phyloP scores from a whole-genome alignment of 2,888 invertebrate genomes.

The Tinea trinotella region DNA sequence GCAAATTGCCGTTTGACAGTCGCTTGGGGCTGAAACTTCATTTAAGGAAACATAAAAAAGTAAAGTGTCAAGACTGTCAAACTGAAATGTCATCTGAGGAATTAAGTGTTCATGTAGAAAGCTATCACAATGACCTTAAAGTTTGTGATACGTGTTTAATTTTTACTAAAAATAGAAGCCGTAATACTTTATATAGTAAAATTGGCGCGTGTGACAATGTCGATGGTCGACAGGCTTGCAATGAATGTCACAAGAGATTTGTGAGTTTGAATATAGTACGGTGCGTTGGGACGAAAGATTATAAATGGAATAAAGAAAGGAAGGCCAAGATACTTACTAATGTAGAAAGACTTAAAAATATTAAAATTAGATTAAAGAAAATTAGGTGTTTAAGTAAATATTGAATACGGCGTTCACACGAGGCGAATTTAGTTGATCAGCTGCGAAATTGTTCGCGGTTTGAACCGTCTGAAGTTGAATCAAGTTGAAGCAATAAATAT shows the following conservation, averaged over 20 bases:
- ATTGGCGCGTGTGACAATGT: constrained; percentile 21
- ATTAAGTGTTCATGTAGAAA: not conserved
- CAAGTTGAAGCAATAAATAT: too few relatives aligned
- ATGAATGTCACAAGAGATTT: constrained; percentile 28
- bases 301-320: not conserved
- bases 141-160: constrained; percentile 33
- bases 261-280: constrained; percentile 33
- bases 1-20: not conserved
- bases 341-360: constrained; percentile 32
- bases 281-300: not conserved
- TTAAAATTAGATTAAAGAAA: constrained; percentile 34
- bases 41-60: not conserved
- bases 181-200: not conserved
- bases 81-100: not conserved
- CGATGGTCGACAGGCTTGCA: constrained; percentile 27
- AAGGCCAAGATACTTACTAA: constrained; percentile 25
- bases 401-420: too few relatives aligned
- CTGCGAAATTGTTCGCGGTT: too few relatives aligned
- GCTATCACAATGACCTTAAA: not conserved
- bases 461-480: too few relatives aligned
- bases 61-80: constrained; percentile 22
- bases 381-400: constrained; percentile 29
- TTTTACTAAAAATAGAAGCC: constrained; percentile 29
- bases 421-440: too few relatives aligned
- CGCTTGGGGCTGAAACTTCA: not conserved